Percentiles rank a stretch among this genome's conserved stretches.
Evolutionary conservation across 1,140 invertebrate genomes (phyloP).

Genomic region (Pseudomyrmex cubaensis): DNA sequence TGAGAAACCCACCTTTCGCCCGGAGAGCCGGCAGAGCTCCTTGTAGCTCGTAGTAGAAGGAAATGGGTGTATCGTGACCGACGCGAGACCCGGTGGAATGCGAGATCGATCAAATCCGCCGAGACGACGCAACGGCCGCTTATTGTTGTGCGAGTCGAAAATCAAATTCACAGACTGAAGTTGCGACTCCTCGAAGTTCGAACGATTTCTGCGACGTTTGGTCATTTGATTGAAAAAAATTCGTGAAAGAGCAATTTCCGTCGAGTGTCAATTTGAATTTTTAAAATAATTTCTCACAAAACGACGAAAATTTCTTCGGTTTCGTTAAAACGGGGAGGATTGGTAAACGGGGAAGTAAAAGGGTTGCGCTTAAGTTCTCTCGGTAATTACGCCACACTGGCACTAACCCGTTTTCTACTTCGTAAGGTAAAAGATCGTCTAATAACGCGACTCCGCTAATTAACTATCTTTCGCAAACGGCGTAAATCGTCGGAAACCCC

Average conservation of each 20-base stretch:
- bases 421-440: conserved; percentile 2
- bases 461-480: conserved; percentile 46
- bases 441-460: conserved; percentile 47
- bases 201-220: too few species aligned
- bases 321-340: not conserved
- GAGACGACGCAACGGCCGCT: not conserved
- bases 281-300: too few species aligned
- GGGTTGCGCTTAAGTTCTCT: not conserved
- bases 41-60: not conserved
- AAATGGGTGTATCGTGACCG: conserved; percentile 31
- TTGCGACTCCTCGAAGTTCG: too few species aligned
- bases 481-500: conserved; percentile 23
- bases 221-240: too few species aligned
- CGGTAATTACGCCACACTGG: not conserved
- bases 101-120: conserved; percentile 21
- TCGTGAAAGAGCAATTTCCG: too few species aligned
- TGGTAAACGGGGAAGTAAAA: not conserved
- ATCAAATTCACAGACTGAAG: too few species aligned
- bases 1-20: conserved; percentile 75
- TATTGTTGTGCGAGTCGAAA: too few species aligned
- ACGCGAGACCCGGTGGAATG: not conserved
- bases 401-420: conserved; percentile 63
- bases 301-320: too few species aligned
- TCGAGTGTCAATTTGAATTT: too few species aligned
- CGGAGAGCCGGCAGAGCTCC: not conserved